Conservation (phyloP, 30 jellyfish, hydroid and myxozoan species). For the Cassiopea xamachana region DNA sequence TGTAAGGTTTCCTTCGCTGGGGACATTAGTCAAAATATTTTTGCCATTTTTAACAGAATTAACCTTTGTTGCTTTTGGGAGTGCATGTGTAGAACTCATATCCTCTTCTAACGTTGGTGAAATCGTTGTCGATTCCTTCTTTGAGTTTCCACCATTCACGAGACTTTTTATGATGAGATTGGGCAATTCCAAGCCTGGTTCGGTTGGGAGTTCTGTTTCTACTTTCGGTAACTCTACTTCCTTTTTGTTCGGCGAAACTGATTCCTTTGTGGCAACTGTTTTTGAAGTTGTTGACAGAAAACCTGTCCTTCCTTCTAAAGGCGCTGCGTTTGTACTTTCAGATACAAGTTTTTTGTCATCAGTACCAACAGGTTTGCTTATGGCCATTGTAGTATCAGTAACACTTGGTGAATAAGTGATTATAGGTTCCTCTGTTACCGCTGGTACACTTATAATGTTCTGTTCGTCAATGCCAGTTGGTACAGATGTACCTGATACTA, state of each 20-base stretch:
- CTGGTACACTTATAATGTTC: slow-evolving; percentile 1
- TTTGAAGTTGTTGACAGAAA: neutral
- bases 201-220: slow-evolving; percentile 9
- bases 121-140: neutral
- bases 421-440: neutral
- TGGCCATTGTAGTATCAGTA: slow-evolving; percentile 2
- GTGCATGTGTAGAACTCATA: neutral
- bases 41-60: neutral
- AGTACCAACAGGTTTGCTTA: slow-evolving; percentile 1
- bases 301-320: neutral
- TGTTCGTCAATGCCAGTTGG: slow-evolving; percentile 17
- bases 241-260: neutral
- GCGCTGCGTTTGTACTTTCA: neutral
- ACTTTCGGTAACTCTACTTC: neutral
- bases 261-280: neutral
- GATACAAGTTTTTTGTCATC: neutral
- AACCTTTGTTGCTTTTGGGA: neutral
- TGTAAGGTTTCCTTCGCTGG: neutral
- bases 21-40: neutral
- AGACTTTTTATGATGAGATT: neutral
- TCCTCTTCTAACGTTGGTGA: neutral
- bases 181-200: slow-evolving; percentile 2
- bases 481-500: neutral
- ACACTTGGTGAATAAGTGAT: slow-evolving; percentile 15
- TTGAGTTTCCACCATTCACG: neutral